These are phyloP conservation scores for Salvator merianae DNA, from an alignment of 2,113 vertebrate species.

Conservation along the genomic window DNA sequence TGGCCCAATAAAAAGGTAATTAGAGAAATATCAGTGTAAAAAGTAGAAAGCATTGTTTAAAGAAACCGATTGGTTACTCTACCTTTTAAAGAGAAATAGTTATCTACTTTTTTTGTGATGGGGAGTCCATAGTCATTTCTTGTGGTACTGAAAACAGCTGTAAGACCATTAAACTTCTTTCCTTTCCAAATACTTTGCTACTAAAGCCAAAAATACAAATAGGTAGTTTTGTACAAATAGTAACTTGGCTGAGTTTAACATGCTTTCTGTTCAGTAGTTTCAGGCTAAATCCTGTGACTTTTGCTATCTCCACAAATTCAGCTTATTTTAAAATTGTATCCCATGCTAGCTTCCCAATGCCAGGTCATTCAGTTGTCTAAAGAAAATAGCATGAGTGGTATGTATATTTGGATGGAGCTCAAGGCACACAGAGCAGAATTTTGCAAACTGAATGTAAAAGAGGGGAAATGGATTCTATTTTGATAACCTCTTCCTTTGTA, in stretches of 20 bases:
- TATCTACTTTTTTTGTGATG: not conserved
- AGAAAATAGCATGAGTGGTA: not conserved
- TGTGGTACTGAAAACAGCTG: not conserved
- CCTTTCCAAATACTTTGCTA: not conserved
- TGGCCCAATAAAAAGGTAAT: constrained; percentile 90
- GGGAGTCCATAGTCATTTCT: not conserved
- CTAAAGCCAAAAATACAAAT: not conserved
- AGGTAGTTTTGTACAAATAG: not conserved
- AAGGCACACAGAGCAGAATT: not conserved
- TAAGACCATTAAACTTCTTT: not conserved
- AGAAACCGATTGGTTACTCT: not conserved
- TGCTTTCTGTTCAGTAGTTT: not conserved
- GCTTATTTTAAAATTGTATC: not conserved
- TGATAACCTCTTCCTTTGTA: too few species aligned
- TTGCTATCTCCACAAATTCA: not conserved
- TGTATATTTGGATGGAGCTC: not conserved
- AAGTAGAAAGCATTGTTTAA: not conserved
- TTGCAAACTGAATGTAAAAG: not conserved
- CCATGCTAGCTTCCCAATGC: not conserved
- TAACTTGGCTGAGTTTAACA: not conserved
- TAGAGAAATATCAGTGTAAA: constrained; percentile 6
- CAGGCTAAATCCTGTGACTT: not conserved
- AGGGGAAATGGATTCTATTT: too few species aligned
- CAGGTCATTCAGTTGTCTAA: not conserved
- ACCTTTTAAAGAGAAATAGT: not conserved